Conservation (phyloP, 2,113 vertebrate genomes). For the Rhynchomys soricoides region DNA sequence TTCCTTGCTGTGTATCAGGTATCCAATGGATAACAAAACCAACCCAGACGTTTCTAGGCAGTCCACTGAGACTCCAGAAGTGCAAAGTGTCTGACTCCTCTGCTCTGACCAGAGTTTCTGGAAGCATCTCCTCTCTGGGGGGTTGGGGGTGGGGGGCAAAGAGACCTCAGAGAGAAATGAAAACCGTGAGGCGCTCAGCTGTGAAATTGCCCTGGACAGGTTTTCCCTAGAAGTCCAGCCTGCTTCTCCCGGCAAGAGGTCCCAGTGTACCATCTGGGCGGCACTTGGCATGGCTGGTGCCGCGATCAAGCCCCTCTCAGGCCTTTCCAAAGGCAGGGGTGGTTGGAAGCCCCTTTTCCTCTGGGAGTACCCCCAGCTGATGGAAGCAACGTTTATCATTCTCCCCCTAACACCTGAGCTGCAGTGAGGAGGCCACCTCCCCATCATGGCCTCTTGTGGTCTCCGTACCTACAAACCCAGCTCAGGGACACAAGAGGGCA, state of each 20-base stretch:
- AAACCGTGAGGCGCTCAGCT: conserved; percentile 31
- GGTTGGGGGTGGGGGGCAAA: neutral
- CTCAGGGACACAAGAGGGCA: neutral
- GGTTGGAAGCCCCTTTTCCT: neutral
- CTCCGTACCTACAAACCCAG: neutral
- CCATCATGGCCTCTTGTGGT: neutral
- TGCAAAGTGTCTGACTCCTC: conserved; percentile 27
- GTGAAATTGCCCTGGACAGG: conserved; percentile 67
- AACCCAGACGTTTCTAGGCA: neutral
- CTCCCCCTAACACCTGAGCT: neutral
- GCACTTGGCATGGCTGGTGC: neutral
- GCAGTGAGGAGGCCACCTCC: neutral
- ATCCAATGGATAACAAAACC: no score
- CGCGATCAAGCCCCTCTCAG: neutral
- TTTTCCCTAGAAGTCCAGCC: conserved; percentile 21
- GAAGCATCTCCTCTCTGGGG: neutral
- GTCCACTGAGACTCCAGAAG: neutral
- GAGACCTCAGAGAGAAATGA: neutral
- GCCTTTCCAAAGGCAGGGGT: neutral
- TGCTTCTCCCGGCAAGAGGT: neutral
- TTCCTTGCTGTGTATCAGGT: neutral
- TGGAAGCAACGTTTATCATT: neutral
- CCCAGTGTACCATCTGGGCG: neutral
- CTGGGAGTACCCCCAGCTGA: neutral
- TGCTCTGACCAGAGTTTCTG: conserved; percentile 44